Base-by-base conservation (phyloP, 2,888 invertebrate genomes). In the Brachyptera putata region DNA sequence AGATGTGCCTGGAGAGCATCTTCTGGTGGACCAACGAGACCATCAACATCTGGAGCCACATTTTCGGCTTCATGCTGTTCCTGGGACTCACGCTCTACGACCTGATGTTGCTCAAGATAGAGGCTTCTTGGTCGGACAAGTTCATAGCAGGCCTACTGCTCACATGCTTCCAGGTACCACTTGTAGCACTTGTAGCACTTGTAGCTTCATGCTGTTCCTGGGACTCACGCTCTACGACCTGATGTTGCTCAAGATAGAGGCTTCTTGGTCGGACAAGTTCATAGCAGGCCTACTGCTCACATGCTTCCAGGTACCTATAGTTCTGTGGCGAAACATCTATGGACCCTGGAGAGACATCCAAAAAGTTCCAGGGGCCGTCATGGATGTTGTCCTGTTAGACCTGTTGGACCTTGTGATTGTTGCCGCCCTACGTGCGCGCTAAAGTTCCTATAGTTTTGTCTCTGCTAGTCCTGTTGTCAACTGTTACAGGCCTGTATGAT, bases 31-130 rank as follows among this genome's bases (percentile, higher is more conserved):
- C 92, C 60, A 97, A 97, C 74, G 97, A 97, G 76, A 96, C 95
- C 1, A 84, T 97, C 72, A 97, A 97, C 72, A 95, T 97, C 72
- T 97, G 97, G 97, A 93, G 93, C 48, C 97, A 97, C 73, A 80
- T 97, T 70, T 89, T 90, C 69, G 91, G 91, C 9, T 89, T 89
- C 78, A 81, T 88, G 73, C 76, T 95, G 57, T 90, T 97, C 70
- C 78, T 91, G 62, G 86, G 86, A 55, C 77, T 95, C 66, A 90
- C 93, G 21, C 79, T 94, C 62, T 89, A 92, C 69, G 95, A 95
- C 73, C 79, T 90, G 70, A 84, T 83, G 68, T 80, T 94, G 69
- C 80, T 91, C 65, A 87, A 87, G 70, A 84, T 84, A 64, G 87
- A 89, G 67, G 91, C 92, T 11, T 85, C 87, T 1, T 73, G 87